phyloP scores from a whole-genome alignment of 2,888 invertebrate species.

The Leucophenga maculata region DNA sequence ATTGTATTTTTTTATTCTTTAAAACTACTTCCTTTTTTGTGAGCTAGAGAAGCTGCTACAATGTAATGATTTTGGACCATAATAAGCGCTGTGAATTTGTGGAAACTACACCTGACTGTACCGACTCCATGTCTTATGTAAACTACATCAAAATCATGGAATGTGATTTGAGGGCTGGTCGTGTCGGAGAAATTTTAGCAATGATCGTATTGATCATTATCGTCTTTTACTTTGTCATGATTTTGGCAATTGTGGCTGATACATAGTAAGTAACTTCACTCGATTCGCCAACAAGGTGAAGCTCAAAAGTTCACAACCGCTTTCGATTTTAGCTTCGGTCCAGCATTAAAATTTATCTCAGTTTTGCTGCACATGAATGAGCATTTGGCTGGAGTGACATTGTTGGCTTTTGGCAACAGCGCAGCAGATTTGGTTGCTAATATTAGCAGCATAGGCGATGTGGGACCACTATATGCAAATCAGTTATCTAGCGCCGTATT shows the following conservation, averaged over 20 bases:
- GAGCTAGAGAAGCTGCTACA: too few species aligned
- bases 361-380: conserved; percentile 5
- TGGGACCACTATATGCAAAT: background rate
- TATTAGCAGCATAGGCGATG: background rate
- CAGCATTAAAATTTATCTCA: background rate
- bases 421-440: background rate
- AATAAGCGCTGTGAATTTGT: conserved; percentile 47
- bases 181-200: background rate
- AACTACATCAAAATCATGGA: background rate
- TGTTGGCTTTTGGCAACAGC: conserved; percentile 14
- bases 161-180: background rate
- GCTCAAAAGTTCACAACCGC: too few species aligned
- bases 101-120: background rate
- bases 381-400: conserved; percentile 14
- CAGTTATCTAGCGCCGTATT: background rate
- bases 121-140: background rate
- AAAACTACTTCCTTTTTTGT: too few species aligned
- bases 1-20: too few species aligned
- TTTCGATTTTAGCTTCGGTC: background rate
- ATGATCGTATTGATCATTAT: background rate
- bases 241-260: background rate
- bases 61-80: too few species aligned
- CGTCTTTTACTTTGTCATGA: background rate
- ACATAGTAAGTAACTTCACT: background rate
- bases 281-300: too few species aligned